Evolutionary conservation across 2,888 invertebrate species (phyloP).

Genomic region (Hydroisotoma schaefferi): DNA sequence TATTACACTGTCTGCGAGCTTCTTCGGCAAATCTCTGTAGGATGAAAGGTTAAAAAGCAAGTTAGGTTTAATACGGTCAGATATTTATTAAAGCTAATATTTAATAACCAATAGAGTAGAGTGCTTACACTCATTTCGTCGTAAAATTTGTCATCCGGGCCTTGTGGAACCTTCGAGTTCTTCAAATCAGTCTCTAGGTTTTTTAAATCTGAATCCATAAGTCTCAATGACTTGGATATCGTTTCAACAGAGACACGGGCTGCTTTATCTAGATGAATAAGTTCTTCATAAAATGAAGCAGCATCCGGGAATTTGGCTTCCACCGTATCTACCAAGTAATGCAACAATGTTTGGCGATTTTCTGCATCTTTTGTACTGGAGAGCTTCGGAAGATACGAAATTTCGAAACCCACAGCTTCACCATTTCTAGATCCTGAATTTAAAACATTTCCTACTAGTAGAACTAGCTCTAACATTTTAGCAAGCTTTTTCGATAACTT

Average conservation of each 20-base stretch:
- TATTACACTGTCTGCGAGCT: slow-evolving; percentile 79
- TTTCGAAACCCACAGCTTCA: slow-evolving; percentile 93
- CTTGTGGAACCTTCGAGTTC: slow-evolving; percentile 73
- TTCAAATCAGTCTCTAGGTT: slow-evolving; percentile 86
- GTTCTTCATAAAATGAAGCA: slow-evolving; percentile 76
- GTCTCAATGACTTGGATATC: slow-evolving; percentile 72
- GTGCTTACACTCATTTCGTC: slow-evolving; percentile 87
- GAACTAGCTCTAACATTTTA: slow-evolving; percentile 79
- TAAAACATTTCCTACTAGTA: slow-evolving; percentile 93
- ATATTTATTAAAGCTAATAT: background rate
- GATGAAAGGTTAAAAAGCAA: background rate
- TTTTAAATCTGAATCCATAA: slow-evolving; percentile 82
- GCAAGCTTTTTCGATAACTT: slow-evolving; percentile 85
- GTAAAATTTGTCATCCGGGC: slow-evolving; percentile 74
- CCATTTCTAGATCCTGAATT: slow-evolving; percentile 92
- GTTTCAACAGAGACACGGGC: slow-evolving; percentile 79
- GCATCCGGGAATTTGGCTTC: slow-evolving; percentile 85
- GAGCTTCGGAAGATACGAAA: slow-evolving; percentile 89
- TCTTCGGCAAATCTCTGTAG: slow-evolving; percentile 68
- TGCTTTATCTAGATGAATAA: slow-evolving; percentile 85
- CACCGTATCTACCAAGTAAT: slow-evolving; percentile 83
- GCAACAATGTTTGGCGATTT: slow-evolving; percentile 86
- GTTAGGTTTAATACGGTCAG: background rate
- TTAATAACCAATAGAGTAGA: background rate
- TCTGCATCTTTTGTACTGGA: slow-evolving; percentile 88